A percentile compares a stretch with the other conserved stretches of the same genome.
Evolutionary conservation across 1,140 invertebrate genomes (phyloP).

Genomic region (Trialeurodes vaporariorum): DNA sequence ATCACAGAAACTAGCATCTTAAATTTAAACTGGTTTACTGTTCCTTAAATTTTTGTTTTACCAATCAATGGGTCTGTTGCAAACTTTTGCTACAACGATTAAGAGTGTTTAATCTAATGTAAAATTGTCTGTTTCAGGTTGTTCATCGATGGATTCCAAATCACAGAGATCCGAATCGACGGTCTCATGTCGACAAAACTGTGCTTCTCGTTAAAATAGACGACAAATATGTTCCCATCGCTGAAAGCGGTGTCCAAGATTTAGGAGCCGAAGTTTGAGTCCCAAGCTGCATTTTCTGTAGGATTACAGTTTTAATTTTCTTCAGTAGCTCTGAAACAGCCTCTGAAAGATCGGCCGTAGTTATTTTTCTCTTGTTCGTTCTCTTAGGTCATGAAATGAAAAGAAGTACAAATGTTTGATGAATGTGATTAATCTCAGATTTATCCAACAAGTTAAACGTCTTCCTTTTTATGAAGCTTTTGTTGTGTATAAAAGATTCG

Average conservation of each 20-base stretch:
- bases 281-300: too few species aligned
- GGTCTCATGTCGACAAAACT: conserved; percentile 81
- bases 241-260: conserved; percentile 73
- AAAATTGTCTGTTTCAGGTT: too few species aligned
- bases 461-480: neutral
- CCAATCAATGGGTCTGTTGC: too few species aligned
- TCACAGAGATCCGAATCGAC: conserved; percentile 67
- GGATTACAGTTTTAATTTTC: neutral
- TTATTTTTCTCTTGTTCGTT: neutral
- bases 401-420: neutral
- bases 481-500: neutral
- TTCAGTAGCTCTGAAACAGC: neutral
- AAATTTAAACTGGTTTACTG: too few species aligned
- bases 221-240: conserved; percentile 85
- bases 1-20: too few species aligned
- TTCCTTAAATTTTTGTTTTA: too few species aligned
- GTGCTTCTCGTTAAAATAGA: conserved; percentile 86
- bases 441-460: neutral
- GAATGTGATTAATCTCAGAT: neutral
- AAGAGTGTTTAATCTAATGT: too few species aligned
- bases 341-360: too few species aligned
- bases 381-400: neutral
- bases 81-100: too few species aligned
- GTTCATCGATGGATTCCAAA: conserved; percentile 86
- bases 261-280: conserved; percentile 49